Percentiles rank a stretch among this genome's conserved stretches.
phyloP scores from a whole-genome alignment of 2,888 invertebrate genomes.

The Eurytoma adleriae region DNA sequence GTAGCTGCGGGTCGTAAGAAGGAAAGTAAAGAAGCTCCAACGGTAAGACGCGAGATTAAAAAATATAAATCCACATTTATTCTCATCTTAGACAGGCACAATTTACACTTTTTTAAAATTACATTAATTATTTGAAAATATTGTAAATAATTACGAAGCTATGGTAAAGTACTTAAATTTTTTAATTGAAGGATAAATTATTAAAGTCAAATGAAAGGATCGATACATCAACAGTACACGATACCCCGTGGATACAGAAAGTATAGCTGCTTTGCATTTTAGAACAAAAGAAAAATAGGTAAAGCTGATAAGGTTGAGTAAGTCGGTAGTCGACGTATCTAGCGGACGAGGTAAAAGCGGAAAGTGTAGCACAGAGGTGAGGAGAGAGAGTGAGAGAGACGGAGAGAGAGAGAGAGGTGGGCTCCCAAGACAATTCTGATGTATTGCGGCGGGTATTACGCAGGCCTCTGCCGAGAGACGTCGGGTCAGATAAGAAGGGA shows the following conservation, averaged over 20 bases:
- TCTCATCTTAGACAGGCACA: too few relatives aligned
- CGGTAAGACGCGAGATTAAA: background rate
- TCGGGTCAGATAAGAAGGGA: constrained; percentile 50
- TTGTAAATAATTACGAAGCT: too few relatives aligned
- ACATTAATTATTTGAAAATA: too few relatives aligned
- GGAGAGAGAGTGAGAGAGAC: background rate
- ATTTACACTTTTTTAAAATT: too few relatives aligned
- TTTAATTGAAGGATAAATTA: too few relatives aligned
- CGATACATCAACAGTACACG: background rate
- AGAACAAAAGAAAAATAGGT: too few relatives aligned
- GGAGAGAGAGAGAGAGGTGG: constrained; percentile 37
- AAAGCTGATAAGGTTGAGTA: too few relatives aligned
- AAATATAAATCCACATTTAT: background rate
- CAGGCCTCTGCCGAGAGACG: constrained; percentile 48
- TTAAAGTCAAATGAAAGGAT: background rate
- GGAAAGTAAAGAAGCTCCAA: constrained; percentile 12
- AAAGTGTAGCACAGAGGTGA: background rate
- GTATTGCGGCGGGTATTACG: constrained; percentile 54
- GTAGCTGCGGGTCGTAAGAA: constrained; percentile 12
- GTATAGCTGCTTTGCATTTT: too few relatives aligned
- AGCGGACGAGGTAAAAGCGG: background rate
- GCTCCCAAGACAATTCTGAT: constrained; percentile 59
- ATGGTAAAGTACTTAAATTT: too few relatives aligned
- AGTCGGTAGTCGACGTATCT: too few relatives aligned
- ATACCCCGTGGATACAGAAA: too few relatives aligned